Evolutionary conservation across 2,888 invertebrate species (phyloP).

Genomic region (Leucophenga maculata): DNA sequence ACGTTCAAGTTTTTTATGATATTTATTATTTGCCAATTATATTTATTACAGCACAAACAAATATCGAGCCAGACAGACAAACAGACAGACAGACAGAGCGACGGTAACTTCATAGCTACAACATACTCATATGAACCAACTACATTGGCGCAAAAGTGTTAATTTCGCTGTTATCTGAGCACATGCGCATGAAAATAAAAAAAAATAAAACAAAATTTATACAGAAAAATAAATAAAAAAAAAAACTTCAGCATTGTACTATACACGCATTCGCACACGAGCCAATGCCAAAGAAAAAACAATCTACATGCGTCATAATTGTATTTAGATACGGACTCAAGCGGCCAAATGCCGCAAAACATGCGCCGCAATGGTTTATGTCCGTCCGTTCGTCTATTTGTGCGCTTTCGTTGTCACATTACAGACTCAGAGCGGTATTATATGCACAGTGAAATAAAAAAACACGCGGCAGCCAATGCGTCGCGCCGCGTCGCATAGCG

Average conservation of each 20-base stretch:
- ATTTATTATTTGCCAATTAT: too few species aligned
- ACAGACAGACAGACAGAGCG: too few species aligned
- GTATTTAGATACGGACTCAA: slow-evolving; percentile 37
- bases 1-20: too few species aligned
- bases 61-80: too few species aligned
- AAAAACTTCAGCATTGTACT: background rate
- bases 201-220: slow-evolving; percentile 18
- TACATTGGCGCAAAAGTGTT: slow-evolving; percentile 38
- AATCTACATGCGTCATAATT: slow-evolving; percentile 44
- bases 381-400: too few species aligned
- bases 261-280: slow-evolving; percentile 13
- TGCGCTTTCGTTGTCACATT: too few species aligned
- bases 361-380: background rate
- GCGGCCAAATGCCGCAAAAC: slow-evolving; percentile 36
- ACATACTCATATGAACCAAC: background rate
- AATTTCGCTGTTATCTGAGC: slow-evolving; percentile 49
- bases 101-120: too few species aligned
- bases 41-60: too few species aligned
- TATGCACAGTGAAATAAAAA: background rate
- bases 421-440: too few species aligned
- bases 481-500: background rate
- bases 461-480: background rate
- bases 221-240: slow-evolving; percentile 28
- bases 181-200: slow-evolving; percentile 39
- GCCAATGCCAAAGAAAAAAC: slow-evolving; percentile 20